Evolutionary conservation across 2,797 vertebrate species (phyloP).

Genomic region (Sebastes minor): DNA sequence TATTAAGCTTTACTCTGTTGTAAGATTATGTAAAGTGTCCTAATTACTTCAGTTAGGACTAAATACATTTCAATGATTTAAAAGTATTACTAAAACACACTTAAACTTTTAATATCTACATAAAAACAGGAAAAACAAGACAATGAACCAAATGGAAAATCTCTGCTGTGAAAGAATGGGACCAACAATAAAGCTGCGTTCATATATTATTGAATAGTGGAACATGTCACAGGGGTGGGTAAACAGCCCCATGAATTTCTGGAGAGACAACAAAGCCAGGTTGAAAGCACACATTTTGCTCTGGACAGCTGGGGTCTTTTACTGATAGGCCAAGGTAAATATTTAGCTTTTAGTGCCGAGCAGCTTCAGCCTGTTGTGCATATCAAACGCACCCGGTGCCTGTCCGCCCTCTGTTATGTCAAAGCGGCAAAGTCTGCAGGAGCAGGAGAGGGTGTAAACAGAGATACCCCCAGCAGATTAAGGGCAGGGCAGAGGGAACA

Average conservation of each 20-base stretch:
- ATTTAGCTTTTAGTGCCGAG: conserved; percentile 72
- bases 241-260: conserved; percentile 74
- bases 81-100: not conserved
- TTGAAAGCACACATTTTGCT: conserved; percentile 61
- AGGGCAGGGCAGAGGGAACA: conserved; percentile 58
- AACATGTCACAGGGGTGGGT: conserved; percentile 72
- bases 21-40: not conserved
- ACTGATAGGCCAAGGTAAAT: conserved; percentile 77
- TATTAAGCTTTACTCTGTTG: not conserved
- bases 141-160: conserved; percentile 60
- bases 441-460: conserved; percentile 61
- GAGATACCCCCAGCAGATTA: conserved; percentile 53
- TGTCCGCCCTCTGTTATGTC: conserved; percentile 62
- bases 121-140: conserved; percentile 30
- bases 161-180: conserved; percentile 57
- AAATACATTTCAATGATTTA: not conserved
- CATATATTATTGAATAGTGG: conserved; percentile 78
- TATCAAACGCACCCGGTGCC: conserved; percentile 63
- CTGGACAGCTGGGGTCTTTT: conserved; percentile 74
- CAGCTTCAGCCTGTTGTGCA: conserved; percentile 64
- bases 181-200: conserved; percentile 73
- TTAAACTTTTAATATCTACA: not conserved
- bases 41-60: not conserved
- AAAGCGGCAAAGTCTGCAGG: conserved; percentile 53
- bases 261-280: conserved; percentile 78